Base-by-base conservation (phyloP, 2,888 invertebrate species). In the Apamea crenata region DNA sequence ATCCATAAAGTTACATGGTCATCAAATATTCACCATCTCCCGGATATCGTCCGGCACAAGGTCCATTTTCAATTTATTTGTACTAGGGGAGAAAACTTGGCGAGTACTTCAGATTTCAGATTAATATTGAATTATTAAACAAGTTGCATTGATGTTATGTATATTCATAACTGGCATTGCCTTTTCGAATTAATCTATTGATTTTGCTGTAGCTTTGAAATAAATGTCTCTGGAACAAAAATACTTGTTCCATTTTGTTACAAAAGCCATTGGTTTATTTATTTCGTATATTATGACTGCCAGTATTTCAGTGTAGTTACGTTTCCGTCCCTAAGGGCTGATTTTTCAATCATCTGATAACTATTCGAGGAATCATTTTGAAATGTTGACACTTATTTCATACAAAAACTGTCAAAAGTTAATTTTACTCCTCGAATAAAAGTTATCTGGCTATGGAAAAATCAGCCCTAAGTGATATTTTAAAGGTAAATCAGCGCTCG, bases 51-150 rank as follows among this genome's bases (percentile, higher is more conserved):
- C 77, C 71, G 75, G 61, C 76, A 80, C 74, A 47, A 67, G 76
- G 84, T 84, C 81, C 80, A 74, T 81, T 78, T 87, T 89, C 85
- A 87, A 88, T 89, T 85, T 90, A 84, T 91, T 84, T 90, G 86
- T 84, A 73, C 71, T 77, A 71, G 77, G 81, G 85, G 83, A 68
- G 88, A 73, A 83, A 85, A 86, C 86, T 88, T 86, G 82, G 78
- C 68, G 77, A 66, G 80, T 74, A 83, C 77, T 89, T 81, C 80
- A 72, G 83, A 87, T 84, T 90, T 86, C 80, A 81, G 83, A 90
- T 90, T 89, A 90, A 82, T 76, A 53, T 70, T 91, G 85, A 85
- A 90, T 91, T 90, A 89, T 91, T 89, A 81, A 90, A 70, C 53
- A 61, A 76, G 70, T 84, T 90, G 80, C 83, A 85, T 82, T 86